phyloP scores from a whole-genome alignment of 2,888 invertebrate species.

The Dynastes hyllus region DNA sequence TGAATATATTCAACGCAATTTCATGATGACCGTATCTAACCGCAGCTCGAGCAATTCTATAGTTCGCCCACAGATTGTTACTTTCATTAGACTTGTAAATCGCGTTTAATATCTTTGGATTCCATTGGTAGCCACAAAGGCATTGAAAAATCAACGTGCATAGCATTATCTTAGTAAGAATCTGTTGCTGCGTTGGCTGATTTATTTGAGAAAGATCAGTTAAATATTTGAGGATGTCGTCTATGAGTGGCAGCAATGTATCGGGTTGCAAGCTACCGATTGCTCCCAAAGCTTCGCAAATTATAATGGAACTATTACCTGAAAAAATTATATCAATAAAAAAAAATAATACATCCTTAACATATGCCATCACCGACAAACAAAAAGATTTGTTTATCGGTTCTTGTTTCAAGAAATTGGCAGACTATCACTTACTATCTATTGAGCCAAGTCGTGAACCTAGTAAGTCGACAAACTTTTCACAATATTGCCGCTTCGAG shows the following conservation, averaged over 20 bases:
- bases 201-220: conserved; percentile 65
- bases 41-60: conserved; percentile 90
- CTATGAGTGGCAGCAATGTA: conserved; percentile 75
- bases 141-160: conserved; percentile 90
- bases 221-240: conserved; percentile 73
- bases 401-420: too few species aligned
- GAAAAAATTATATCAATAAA: conserved; percentile 53
- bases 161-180: conserved; percentile 81
- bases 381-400: too few species aligned
- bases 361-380: too few species aligned
- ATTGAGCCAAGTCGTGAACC: conserved; percentile 72
- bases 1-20: conserved; percentile 75
- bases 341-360: background rate
- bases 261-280: conserved; percentile 79
- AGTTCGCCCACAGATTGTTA: conserved; percentile 88
- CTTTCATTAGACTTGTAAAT: conserved; percentile 72
- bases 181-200: conserved; percentile 64
- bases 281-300: conserved; percentile 85
- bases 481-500: conserved; percentile 77
- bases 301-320: conserved; percentile 71
- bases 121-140: conserved; percentile 81
- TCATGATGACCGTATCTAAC: conserved; percentile 84
- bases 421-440: conserved; percentile 65
- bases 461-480: conserved; percentile 79
- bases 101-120: conserved; percentile 74